Conservation (phyloP, 2,888 invertebrate genomes). For the Diogma glabrata region DNA sequence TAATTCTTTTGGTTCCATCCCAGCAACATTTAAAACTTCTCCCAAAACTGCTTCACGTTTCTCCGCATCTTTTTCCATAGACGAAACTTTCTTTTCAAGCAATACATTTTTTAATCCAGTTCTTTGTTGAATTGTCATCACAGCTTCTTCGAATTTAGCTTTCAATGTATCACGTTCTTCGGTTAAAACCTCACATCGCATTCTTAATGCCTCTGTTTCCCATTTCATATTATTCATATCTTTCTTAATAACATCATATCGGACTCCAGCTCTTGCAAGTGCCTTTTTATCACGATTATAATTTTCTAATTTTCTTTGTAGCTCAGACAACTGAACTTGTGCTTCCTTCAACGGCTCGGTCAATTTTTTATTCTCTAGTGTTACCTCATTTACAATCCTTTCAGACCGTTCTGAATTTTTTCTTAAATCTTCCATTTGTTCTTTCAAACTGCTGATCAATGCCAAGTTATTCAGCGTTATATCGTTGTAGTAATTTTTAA, state of each 20-base stretch:
- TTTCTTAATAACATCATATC: slow-evolving; percentile 34
- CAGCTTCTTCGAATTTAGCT: slow-evolving; percentile 64
- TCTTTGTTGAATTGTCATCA: slow-evolving; percentile 80
- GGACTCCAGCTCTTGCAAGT: slow-evolving; percentile 39
- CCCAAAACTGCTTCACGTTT: slow-evolving; percentile 57
- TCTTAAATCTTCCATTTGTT: slow-evolving; percentile 64
- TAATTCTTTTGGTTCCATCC: slow-evolving; percentile 38
- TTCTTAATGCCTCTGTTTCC: slow-evolving; percentile 57
- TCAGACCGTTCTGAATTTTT: slow-evolving; percentile 69
- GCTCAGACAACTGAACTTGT: slow-evolving; percentile 55
- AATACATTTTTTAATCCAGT: slow-evolving; percentile 66
- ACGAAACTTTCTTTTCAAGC: slow-evolving; percentile 60
- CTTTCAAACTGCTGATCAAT: slow-evolving; percentile 80
- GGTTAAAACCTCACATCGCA: slow-evolving; percentile 65
- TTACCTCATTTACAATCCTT: slow-evolving; percentile 46
- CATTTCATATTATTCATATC: slow-evolving; percentile 48
- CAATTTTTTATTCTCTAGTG: slow-evolving; percentile 60
- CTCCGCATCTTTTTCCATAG: slow-evolving; percentile 52
- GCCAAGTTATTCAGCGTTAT: slow-evolving; percentile 88
- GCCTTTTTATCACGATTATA: slow-evolving; percentile 77
- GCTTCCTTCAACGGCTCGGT: slow-evolving; percentile 61
- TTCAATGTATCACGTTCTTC: slow-evolving; percentile 70
- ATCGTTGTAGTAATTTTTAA: slow-evolving; percentile 92
- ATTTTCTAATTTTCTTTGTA: slow-evolving; percentile 57
- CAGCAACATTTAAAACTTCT: slow-evolving; percentile 49